A percentile compares a stretch with the other conserved stretches of the same genome.
Evolutionary conservation across 2,797 vertebrate species (phyloP).

Genomic region (Sciaenops ocellatus): DNA sequence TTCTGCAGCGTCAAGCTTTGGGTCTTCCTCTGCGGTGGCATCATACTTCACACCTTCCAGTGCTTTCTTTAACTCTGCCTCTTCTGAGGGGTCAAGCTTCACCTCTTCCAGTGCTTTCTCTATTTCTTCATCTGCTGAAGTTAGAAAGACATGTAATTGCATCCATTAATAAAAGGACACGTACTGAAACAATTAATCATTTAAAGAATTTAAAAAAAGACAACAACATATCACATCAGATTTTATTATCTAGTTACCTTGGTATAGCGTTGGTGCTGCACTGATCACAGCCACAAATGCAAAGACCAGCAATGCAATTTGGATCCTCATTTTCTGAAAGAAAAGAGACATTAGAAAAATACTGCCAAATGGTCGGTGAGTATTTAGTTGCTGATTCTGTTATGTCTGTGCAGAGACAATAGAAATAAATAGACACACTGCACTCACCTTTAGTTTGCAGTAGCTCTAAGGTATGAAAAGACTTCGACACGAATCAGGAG

Average conservation of each 20-base stretch:
- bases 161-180: not conserved
- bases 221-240: not conserved
- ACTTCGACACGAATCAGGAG: not conserved
- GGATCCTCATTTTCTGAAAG: conserved; percentile 48
- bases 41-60: no score
- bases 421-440: no score
- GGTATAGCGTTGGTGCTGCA: not conserved
- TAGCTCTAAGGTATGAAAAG: not conserved
- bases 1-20: no score
- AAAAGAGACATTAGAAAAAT: not conserved
- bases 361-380: not conserved
- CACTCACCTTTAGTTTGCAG: conserved; percentile 23
- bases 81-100: not conserved
- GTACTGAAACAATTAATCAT: not conserved
- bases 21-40: no score
- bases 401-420: not conserved
- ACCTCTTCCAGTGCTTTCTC: no score
- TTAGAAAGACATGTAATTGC: not conserved
- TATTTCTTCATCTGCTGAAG: no score
- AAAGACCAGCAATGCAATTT: conserved; percentile 1
- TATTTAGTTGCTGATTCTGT: not conserved
- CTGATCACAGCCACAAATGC: conserved; percentile 12
- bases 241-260: conserved; percentile 3
- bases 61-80: no score
- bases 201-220: no score